Evolutionary conservation across 2,888 invertebrate genomes (phyloP).

Genomic region (Melipona beecheii): DNA sequence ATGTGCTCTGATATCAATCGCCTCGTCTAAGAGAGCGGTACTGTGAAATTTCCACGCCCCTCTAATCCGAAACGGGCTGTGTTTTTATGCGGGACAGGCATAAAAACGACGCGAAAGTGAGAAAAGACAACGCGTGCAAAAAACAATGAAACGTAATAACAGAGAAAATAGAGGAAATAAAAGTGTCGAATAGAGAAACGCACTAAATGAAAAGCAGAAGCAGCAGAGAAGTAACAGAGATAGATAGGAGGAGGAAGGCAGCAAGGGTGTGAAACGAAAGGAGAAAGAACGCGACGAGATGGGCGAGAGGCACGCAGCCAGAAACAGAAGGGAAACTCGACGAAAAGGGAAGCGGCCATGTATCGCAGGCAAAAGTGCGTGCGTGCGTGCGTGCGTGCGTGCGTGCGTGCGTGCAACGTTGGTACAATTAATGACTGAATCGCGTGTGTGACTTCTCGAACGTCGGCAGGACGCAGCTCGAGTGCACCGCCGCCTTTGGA

Average conservation of each 20-base stretch:
- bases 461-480: conserved; percentile 56
- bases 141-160: not conserved
- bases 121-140: too few relatives aligned
- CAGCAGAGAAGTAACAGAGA: not conserved
- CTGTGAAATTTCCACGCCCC: conserved; percentile 32
- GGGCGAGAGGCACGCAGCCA: not conserved
- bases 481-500: conserved; percentile 57
- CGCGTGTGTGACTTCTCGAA: conserved; percentile 68
- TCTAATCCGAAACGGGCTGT: not conserved
- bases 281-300: conserved; percentile 30
- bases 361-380: conserved; percentile 25
- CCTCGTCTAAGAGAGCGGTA: not conserved
- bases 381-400: conserved; percentile 34
- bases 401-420: conserved; percentile 43
- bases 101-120: not conserved
- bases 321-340: conserved; percentile 11
- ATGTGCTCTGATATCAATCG: not conserved
- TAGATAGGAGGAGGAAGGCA: not conserved
- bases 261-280: conserved; percentile 4
- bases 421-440: conserved; percentile 70
- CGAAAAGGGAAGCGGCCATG: conserved; percentile 24
- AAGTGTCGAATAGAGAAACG: not conserved
- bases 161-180: too few relatives aligned
- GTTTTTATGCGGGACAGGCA: not conserved
- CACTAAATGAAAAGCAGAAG: not conserved